Conservation (phyloP, 2,113 vertebrate species). For the Phylloscopus trochiloides region DNA sequence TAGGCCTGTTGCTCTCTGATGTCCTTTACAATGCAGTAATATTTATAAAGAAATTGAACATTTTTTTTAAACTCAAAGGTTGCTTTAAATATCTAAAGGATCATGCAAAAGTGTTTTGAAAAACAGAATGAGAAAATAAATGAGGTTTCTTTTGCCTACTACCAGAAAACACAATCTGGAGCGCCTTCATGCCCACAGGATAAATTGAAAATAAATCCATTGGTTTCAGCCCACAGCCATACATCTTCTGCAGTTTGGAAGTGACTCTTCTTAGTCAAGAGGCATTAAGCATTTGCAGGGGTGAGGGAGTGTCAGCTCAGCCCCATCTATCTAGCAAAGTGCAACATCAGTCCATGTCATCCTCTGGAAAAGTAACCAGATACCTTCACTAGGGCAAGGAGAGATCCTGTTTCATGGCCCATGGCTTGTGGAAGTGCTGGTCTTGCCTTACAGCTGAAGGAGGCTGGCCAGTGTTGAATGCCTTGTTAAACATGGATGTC, state of each 20-base stretch:
- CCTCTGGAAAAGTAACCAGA: background rate
- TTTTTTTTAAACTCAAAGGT: background rate
- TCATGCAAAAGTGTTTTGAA: background rate
- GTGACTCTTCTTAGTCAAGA: background rate
- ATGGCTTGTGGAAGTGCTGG: background rate
- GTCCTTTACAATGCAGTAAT: background rate
- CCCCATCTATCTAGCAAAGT: background rate
- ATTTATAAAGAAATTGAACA: background rate
- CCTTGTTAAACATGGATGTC: background rate
- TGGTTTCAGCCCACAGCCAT: background rate
- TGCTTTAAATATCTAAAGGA: background rate
- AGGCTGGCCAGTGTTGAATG: background rate
- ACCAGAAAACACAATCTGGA: background rate
- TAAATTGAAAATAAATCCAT: constrained; percentile 41
- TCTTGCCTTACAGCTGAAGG: background rate
- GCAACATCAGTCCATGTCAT: background rate
- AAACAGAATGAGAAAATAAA: background rate
- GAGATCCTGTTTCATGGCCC: background rate
- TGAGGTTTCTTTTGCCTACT: background rate
- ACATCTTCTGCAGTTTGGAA: background rate
- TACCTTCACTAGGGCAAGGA: background rate
- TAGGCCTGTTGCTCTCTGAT: background rate
- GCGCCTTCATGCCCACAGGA: background rate
- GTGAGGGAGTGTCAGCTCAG: background rate
- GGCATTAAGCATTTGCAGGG: background rate